A percentile compares a stretch with the other conserved stretches of the same genome.
Evolutionary conservation across 2,113 vertebrate genomes (phyloP).

Genomic region (Grantiella picta): DNA sequence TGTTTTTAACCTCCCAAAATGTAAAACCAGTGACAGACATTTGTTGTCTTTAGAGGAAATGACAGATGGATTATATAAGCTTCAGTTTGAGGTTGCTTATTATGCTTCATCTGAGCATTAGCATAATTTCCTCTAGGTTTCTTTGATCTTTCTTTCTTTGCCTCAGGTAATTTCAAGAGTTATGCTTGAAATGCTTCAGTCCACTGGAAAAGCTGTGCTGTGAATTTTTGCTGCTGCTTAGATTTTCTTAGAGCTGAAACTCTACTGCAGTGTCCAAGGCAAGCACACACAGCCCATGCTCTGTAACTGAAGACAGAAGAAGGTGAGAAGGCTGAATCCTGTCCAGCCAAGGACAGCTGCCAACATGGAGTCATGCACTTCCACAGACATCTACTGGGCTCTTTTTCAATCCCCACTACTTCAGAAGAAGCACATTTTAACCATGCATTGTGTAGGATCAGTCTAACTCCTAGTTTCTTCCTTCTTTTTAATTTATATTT

Average conservation of each 20-base stretch:
- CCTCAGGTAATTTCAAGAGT: background rate
- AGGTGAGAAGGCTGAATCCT: background rate
- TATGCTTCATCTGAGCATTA: background rate
- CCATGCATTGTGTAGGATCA: background rate
- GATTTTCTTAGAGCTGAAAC: background rate
- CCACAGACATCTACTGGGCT: background rate
- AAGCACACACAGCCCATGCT: background rate
- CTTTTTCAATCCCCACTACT: background rate
- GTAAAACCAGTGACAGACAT: background rate
- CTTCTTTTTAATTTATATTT: background rate
- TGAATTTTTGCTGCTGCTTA: background rate
- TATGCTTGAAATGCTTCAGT: background rate
- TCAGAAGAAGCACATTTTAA: background rate
- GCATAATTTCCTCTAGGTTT: background rate
- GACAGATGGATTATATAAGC: background rate
- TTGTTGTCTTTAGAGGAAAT: background rate
- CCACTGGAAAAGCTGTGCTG: background rate
- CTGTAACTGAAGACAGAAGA: background rate
- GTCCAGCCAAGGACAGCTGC: background rate
- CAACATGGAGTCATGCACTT: background rate
- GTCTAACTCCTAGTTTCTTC: background rate
- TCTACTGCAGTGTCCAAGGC: background rate
- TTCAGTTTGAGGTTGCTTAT: background rate
- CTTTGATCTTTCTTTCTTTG: background rate
- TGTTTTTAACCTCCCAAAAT: background rate